Base-by-base conservation (phyloP, 2,888 invertebrate genomes). In the Lasioglossum lativentre region DNA sequence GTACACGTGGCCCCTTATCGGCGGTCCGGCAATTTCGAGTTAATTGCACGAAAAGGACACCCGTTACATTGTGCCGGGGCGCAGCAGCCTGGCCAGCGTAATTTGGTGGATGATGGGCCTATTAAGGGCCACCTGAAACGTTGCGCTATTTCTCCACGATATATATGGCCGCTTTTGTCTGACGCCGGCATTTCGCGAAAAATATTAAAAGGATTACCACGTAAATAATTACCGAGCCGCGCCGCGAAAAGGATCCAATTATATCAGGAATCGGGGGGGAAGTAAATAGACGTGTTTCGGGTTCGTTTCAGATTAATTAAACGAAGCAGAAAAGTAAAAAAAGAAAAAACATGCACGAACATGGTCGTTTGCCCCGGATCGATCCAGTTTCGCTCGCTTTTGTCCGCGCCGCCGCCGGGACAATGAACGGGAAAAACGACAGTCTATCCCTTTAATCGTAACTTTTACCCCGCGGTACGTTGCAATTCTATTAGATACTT, bases 401-500 rank as follows among this genome's bases (percentile, higher is more conserved):
- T 16, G 52, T 38, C n/a, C 14, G 23, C 47, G 63, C 34, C 34
- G 63, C 34, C 34, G 34, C 27, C 12, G 5, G 16, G 30, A 38
- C 34, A 80, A 72, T 47, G 34, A 75, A n/a, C 12, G 71, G 79
- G 75, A 78, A 70, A 70, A 75, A 77, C 77, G 16, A 47, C 47
- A 74, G 76, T 90, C 80, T 86, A 87, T 74, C 78, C 78, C 76
- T 73, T 85, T 87, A 90, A 91, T 88, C 86, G 88, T 87, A 86
- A 91, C 82, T 82, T 85, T 90, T 75, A 56, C 30, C 66, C 66
- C 80, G 76, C 30, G 83, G 80, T 87, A 87, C 78, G 82, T 82
- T 81, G 83, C 87, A 85, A 90, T 90, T 90, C 90, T 90, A 90
- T 91, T 88, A 91, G 83, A 82, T 82, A 82, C 90, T 86, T 79